Evolutionary conservation across 35 echinoderm and acorn worm species (phyloP).

Genomic region (Stichopus chloronotus): DNA sequence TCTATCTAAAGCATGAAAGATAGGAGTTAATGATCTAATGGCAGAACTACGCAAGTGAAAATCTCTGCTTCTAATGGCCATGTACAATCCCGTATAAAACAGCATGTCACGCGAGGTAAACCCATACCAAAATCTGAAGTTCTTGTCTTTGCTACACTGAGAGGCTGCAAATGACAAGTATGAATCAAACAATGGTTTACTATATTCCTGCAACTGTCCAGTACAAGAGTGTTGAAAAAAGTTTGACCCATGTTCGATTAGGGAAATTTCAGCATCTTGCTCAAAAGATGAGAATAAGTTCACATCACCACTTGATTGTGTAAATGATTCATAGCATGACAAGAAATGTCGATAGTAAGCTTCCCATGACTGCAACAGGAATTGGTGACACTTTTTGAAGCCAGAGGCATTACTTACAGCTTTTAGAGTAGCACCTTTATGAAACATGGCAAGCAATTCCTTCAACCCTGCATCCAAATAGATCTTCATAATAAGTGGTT

Average conservation of each 20-base stretch:
- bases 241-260: neutral
- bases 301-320: neutral
- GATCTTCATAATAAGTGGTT: constrained; percentile 40
- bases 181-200: neutral
- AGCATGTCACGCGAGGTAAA: constrained; percentile 54
- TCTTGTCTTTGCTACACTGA: neutral
- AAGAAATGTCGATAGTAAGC: neutral
- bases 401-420: constrained; percentile 46
- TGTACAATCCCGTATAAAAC: constrained; percentile 18
- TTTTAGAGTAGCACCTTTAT: constrained; percentile 39
- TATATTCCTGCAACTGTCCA: neutral
- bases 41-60: constrained; percentile 11
- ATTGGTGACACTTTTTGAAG: neutral
- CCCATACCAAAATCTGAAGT: constrained; percentile 15
- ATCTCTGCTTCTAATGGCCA: constrained; percentile 31
- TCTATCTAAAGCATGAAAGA: constrained; percentile 70
- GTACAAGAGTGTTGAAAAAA: neutral
- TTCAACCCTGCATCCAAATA: constrained; percentile 13
- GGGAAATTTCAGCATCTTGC: neutral
- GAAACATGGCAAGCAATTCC: constrained; percentile 18
- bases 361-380: neutral
- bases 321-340: neutral
- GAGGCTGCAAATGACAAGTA: neutral
- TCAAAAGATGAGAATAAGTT: neutral
- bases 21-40: neutral